Percentiles rank a stretch among this genome's conserved stretches.
Conservation (phyloP, 2,888 invertebrate genomes). For the Ectemnius lituratus region DNA sequence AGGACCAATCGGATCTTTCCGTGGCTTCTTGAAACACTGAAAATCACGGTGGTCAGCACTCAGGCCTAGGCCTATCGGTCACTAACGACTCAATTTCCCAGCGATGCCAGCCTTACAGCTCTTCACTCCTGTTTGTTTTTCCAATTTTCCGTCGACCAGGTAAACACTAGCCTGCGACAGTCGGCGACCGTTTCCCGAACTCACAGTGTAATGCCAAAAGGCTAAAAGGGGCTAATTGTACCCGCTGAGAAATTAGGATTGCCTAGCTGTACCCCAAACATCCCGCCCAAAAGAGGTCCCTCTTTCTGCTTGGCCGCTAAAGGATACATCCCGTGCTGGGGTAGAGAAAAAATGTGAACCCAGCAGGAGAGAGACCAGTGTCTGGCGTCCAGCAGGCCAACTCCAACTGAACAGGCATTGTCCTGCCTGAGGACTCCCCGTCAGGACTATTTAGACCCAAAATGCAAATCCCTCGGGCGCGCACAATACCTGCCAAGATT, state of each 20-base stretch:
- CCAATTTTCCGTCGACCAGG: constrained; percentile 58
- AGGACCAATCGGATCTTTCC: constrained; percentile 26
- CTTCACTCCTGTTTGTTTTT: constrained; percentile 59
- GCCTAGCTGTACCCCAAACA: constrained; percentile 54
- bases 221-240: constrained; percentile 60
- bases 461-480: constrained; percentile 66
- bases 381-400: constrained; percentile 45
- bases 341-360: constrained; percentile 42
- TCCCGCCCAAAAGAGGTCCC: constrained; percentile 29
- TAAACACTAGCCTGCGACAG: constrained; percentile 46
- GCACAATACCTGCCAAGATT: constrained; percentile 45
- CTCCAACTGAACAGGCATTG: constrained; percentile 36
- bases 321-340: constrained; percentile 17
- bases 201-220: constrained; percentile 26
- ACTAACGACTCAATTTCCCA: constrained; percentile 60
- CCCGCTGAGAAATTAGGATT: constrained; percentile 61
- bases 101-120: constrained; percentile 16
- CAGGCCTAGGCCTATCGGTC: constrained; percentile 40
- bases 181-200: constrained; percentile 24
- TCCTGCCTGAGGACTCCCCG: constrained; percentile 52
- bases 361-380: constrained; percentile 44
- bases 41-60: constrained; percentile 44
- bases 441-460: constrained; percentile 63
- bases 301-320: constrained; percentile 20
- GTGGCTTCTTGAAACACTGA: constrained; percentile 42